Conservation (phyloP, 2,888 invertebrate species). For the Conistra vaccinii region DNA sequence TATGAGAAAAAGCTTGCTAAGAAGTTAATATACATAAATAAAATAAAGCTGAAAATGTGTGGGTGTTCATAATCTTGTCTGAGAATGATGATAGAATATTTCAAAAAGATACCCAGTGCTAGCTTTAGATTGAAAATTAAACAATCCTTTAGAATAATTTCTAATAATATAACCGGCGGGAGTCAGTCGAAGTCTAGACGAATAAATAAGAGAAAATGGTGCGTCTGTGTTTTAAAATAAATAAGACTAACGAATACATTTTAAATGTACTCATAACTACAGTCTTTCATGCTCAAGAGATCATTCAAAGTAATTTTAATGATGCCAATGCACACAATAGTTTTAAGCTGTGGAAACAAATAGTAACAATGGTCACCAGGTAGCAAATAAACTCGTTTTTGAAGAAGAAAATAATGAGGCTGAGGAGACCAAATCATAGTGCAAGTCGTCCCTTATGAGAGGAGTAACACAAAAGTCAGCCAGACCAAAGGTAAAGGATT, state of each 20-base stretch:
- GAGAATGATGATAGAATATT: constrained; percentile 47
- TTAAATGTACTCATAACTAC: constrained; percentile 19
- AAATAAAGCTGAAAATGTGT: constrained; percentile 47
- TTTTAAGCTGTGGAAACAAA: neutral
- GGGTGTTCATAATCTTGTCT: constrained; percentile 52
- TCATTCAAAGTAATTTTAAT: no score
- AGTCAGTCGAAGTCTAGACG: constrained; percentile 54
- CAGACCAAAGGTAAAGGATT: constrained; percentile 16
- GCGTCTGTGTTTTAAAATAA: constrained; percentile 30
- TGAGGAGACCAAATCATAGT: neutral
- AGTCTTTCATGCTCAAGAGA: neutral
- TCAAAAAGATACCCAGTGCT: constrained; percentile 37
- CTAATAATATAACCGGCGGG: constrained; percentile 52
- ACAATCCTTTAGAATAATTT: constrained; percentile 55
- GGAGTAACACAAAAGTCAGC: constrained; percentile 5
- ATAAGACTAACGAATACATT: constrained; percentile 7
- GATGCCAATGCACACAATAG: neutral
- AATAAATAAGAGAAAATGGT: constrained; percentile 47
- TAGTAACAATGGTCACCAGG: neutral
- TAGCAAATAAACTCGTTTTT: neutral
- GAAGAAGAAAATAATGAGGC: neutral
- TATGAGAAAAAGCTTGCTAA: constrained; percentile 39
- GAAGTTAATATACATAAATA: constrained; percentile 50
- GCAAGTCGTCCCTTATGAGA: neutral
- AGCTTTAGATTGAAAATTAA: constrained; percentile 60